phyloP scores from a whole-genome alignment of 2,888 invertebrate species.

The Ypsolopha sequella region DNA sequence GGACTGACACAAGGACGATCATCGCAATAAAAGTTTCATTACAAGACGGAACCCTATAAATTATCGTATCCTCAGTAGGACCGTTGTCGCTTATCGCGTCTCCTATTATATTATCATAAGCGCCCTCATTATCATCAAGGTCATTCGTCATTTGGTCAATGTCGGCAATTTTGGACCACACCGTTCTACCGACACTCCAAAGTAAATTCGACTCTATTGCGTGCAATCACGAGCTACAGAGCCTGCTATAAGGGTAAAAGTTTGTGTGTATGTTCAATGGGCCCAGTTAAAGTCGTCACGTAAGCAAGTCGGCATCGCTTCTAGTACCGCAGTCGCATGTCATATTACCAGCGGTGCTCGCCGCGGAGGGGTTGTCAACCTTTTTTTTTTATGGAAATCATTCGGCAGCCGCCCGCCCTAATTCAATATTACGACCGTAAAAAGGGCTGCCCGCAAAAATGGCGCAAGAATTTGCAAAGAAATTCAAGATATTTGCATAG shows the following conservation, averaged over 20 bases:
- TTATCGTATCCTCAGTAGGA: too few relatives aligned
- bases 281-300: constrained; percentile 20
- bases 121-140: constrained; percentile 15
- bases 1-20: too few relatives aligned
- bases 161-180: constrained; percentile 4
- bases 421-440: too few relatives aligned
- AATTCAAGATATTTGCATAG: too few relatives aligned
- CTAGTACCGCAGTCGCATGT: constrained; percentile 54
- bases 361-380: constrained; percentile 32
- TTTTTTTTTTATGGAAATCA: constrained; percentile 16
- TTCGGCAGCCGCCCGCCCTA: neutral
- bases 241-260: too few relatives aligned
- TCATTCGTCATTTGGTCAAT: constrained; percentile 20
- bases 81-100: neutral
- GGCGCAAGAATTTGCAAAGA: too few relatives aligned
- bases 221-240: too few relatives aligned
- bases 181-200: too few relatives aligned
- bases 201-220: too few relatives aligned
- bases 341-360: constrained; percentile 46
- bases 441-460: too few relatives aligned
- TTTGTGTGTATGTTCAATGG: neutral
- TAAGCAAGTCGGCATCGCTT: constrained; percentile 34
- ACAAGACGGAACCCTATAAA: too few relatives aligned
- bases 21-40: too few relatives aligned
- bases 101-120: neutral